Conservation (phyloP, 2,113 vertebrate species). For the Pogonocichla stellata region DNA sequence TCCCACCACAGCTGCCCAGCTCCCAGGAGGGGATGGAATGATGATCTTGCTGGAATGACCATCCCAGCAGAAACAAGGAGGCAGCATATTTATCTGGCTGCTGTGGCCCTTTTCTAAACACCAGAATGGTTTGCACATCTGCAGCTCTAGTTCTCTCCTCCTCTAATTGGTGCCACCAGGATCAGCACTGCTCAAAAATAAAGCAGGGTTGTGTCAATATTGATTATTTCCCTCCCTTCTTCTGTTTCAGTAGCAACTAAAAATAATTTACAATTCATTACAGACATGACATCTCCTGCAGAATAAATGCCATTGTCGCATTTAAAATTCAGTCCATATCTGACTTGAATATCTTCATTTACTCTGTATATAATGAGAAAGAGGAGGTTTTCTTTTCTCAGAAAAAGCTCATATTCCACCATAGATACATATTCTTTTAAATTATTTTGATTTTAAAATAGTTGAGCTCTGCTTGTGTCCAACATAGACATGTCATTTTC, state of each 20-base stretch:
- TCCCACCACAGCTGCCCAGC: not conserved
- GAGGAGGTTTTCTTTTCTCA: not conserved
- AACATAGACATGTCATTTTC: not conserved
- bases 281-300: not conserved
- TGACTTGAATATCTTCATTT: not conserved
- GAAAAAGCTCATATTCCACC: not conserved
- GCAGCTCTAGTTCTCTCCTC: not conserved
- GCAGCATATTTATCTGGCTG: not conserved
- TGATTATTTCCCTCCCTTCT: not conserved
- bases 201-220: not conserved
- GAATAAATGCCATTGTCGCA: not conserved
- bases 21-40: rapidly evolving
- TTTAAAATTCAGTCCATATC: constrained; percentile 6
- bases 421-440: not conserved
- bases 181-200: constrained; percentile 20
- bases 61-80: rapidly evolving
- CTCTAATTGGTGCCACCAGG: constrained; percentile 5
- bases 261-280: constrained; percentile 42
- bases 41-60: no score
- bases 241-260: constrained; percentile 27
- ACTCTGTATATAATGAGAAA: not conserved
- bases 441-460: not conserved
- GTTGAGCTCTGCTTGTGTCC: not conserved
- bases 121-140: not conserved
- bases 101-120: not conserved